phyloP scores from a whole-genome alignment of 2,113 vertebrate species.

The Prolemur simus region DNA sequence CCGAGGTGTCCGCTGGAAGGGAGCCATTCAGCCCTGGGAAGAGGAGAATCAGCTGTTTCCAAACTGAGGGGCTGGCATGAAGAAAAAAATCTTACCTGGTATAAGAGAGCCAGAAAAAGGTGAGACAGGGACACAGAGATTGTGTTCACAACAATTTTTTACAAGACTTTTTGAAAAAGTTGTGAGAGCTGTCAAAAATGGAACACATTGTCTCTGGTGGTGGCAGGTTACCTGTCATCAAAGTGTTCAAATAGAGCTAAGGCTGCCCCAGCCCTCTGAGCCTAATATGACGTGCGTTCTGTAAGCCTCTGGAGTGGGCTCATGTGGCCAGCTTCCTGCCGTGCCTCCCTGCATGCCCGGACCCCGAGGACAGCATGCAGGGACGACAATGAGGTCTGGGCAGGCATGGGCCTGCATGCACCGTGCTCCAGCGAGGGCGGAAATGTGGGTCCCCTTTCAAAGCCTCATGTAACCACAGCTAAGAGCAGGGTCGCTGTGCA shows the following conservation, averaged over 20 bases:
- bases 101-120: background rate
- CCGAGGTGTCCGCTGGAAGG: background rate
- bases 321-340: background rate
- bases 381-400: background rate
- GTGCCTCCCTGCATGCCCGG: accelerated
- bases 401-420: background rate
- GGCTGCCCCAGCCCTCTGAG: background rate
- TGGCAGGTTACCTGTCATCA: background rate
- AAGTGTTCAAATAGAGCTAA: too few relatives aligned
- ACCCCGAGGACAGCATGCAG: background rate
- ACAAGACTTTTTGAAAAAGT: background rate
- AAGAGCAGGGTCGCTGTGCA: background rate
- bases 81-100: background rate
- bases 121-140: background rate
- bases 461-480: background rate
- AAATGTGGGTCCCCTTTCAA: background rate
- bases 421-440: accelerated
- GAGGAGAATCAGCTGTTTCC: background rate
- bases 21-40: background rate
- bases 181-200: background rate
- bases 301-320: background rate
- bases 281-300: too few relatives aligned
- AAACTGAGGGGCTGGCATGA: background rate
- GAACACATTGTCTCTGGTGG: background rate
- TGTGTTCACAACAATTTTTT: background rate